A percentile compares a stretch with the other conserved stretches of the same genome.
These are phyloP conservation scores for Scelioninae gen. 1 DNA, from an alignment of 2,888 invertebrate species.

Conservation along the genomic window DNA sequence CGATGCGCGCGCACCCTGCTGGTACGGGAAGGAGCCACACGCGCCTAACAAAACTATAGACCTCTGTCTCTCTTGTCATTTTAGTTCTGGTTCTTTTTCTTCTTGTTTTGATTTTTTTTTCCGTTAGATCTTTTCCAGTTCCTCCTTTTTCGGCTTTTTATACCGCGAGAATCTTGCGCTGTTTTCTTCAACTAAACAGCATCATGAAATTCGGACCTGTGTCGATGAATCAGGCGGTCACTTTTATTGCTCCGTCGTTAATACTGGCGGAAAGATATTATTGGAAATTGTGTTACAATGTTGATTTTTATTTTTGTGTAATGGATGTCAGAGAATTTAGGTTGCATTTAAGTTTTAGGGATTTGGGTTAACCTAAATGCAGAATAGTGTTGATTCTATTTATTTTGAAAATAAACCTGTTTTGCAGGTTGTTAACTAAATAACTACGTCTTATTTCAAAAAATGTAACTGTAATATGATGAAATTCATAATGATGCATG, in stretches of 20 bases:
- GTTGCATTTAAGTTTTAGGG: too few species aligned
- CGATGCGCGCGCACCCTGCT: constrained; percentile 79
- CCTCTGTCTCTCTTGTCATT: not conserved
- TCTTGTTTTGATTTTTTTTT: constrained; percentile 33
- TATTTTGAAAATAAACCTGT: too few species aligned
- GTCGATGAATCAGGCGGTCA: not conserved
- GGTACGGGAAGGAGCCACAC: constrained; percentile 74
- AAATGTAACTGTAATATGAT: too few species aligned
- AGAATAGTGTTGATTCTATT: too few species aligned
- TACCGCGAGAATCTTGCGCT: constrained; percentile 16
- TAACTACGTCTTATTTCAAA: too few species aligned
- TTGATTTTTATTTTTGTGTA: not conserved
- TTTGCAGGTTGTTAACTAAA: too few species aligned
- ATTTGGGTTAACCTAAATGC: too few species aligned
- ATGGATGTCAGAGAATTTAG: too few species aligned
- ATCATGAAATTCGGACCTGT: not conserved
- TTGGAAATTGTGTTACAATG: not conserved
- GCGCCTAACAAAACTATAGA: constrained; percentile 72
- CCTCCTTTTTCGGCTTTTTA: constrained; percentile 41
- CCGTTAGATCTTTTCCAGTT: constrained; percentile 1
- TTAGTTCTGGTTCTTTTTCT: constrained; percentile 22
- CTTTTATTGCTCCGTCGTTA: not conserved
- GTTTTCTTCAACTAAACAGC: constrained; percentile 11
- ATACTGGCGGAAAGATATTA: not conserved
- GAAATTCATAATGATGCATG: too few species aligned